Evolutionary conservation across 2,888 invertebrate species (phyloP).

Genomic region (Ctena decussata): DNA sequence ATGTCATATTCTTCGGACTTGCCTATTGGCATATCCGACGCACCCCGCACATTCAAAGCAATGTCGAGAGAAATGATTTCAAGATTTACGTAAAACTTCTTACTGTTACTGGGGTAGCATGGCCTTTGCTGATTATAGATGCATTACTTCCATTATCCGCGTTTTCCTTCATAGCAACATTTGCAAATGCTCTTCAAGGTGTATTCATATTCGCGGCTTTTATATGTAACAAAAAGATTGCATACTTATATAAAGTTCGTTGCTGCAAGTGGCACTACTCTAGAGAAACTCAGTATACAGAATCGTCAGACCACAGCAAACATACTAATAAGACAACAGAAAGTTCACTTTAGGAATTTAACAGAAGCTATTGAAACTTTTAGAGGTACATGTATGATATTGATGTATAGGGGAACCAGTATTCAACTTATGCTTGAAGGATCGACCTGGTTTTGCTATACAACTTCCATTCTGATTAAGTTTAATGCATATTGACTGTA

Average conservation of each 20-base stretch:
- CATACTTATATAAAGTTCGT: constrained; percentile 47
- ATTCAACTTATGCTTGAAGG: too few species aligned
- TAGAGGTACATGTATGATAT: too few species aligned
- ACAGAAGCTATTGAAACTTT: too few species aligned
- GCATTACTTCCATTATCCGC: constrained; percentile 62
- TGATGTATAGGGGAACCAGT: too few species aligned
- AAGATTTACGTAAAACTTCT: constrained; percentile 71
- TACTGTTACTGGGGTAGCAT: constrained; percentile 73
- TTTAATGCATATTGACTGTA: too few species aligned
- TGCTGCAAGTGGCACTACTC: too few species aligned
- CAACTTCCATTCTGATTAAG: too few species aligned
- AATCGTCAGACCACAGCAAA: too few species aligned
- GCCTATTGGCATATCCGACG: constrained; percentile 64
- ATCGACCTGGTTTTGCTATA: too few species aligned
- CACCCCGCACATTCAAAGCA: constrained; percentile 32
- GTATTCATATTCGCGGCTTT: constrained; percentile 73
- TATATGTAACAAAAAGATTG: constrained; percentile 66
- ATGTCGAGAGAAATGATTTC: constrained; percentile 42
- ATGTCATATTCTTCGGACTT: constrained; percentile 61
- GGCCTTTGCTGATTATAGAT: constrained; percentile 72
- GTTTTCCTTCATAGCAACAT: constrained; percentile 64
- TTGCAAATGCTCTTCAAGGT: constrained; percentile 73
- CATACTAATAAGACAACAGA: too few species aligned
- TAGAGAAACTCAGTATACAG: too few species aligned
- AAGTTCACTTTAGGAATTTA: too few species aligned